phyloP scores from a whole-genome alignment of 1,140 invertebrate species.

The Hyphantria cunea region DNA sequence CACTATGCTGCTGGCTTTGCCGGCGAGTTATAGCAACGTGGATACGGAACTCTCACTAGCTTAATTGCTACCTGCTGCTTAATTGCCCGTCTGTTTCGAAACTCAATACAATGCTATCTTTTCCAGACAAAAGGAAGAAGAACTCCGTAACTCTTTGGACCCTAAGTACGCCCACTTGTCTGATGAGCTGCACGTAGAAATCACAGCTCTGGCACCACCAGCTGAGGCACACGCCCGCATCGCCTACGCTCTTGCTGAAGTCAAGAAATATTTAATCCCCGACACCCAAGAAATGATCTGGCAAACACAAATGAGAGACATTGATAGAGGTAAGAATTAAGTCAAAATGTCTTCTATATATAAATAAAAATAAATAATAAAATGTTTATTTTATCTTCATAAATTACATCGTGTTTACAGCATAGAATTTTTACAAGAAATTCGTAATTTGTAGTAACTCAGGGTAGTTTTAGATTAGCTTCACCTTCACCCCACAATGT shows the following conservation, averaged over 20 bases:
- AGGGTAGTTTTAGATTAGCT: too few species aligned
- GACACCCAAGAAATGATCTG: conserved; percentile 90
- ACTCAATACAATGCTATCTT: conserved; percentile 3
- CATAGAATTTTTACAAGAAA: too few species aligned
- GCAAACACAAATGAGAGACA: conserved; percentile 57
- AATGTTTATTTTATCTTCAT: too few species aligned
- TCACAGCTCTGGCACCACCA: conserved; percentile 93
- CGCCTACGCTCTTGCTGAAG: conserved; percentile 91
- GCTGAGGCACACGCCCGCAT: conserved; percentile 96
- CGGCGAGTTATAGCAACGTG: too few species aligned
- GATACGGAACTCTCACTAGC: too few species aligned
- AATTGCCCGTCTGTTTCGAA: too few species aligned
- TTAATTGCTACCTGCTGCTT: too few species aligned
- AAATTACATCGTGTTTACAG: too few species aligned
- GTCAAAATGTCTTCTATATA: background rate
- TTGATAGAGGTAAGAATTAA: conserved; percentile 60
- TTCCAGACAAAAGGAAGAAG: conserved; percentile 89
- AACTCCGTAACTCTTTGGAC: conserved; percentile 91
- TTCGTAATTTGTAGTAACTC: too few species aligned
- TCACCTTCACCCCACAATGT: too few species aligned
- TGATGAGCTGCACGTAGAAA: conserved; percentile 96
- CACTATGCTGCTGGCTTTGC: too few species aligned
- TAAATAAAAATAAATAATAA: background rate
- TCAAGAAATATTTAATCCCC: conserved; percentile 86
- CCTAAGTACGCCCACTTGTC: conserved; percentile 96